These are phyloP conservation scores for Gerris lacustris DNA, from an alignment of 2,888 invertebrate genomes.

Conservation along the genomic window DNA sequence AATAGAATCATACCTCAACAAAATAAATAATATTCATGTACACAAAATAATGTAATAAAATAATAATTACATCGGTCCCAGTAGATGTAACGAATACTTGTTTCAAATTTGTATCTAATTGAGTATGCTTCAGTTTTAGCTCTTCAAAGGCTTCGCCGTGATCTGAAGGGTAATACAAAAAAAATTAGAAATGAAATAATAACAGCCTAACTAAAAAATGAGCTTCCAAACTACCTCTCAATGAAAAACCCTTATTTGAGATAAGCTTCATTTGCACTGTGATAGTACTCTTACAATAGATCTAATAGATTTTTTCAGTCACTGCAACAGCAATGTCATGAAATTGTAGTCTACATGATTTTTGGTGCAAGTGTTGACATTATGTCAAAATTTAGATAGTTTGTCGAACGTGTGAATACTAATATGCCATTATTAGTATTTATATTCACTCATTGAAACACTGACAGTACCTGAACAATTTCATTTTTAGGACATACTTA, in stretches of 20 bases:
- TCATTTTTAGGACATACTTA: too few relatives aligned
- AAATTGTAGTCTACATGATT: too few relatives aligned
- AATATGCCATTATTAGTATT: too few relatives aligned
- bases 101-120: slow-evolving; percentile 52
- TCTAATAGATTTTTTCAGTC: too few relatives aligned
- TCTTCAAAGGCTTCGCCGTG: slow-evolving; percentile 51
- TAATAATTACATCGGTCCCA: neutral
- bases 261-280: too few relatives aligned
- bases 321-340: too few relatives aligned
- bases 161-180: slow-evolving; percentile 35
- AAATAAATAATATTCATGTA: neutral
- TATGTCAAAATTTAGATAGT: too few relatives aligned
- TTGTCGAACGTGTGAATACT: too few relatives aligned
- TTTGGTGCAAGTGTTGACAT: too few relatives aligned
- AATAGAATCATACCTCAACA: neutral
- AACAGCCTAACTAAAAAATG: neutral
- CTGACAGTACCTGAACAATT: too few relatives aligned
- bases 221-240: neutral
- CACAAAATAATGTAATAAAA: neutral
- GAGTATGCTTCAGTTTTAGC: slow-evolving; percentile 48
- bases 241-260: neutral
- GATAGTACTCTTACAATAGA: too few relatives aligned
- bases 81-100: slow-evolving; percentile 58
- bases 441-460: too few relatives aligned
- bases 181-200: neutral